Percentiles rank a stretch among this genome's conserved stretches.
These are phyloP conservation scores for Ammospiza nelsoni DNA, from an alignment of 2,113 vertebrate species.

Conservation along the genomic window DNA sequence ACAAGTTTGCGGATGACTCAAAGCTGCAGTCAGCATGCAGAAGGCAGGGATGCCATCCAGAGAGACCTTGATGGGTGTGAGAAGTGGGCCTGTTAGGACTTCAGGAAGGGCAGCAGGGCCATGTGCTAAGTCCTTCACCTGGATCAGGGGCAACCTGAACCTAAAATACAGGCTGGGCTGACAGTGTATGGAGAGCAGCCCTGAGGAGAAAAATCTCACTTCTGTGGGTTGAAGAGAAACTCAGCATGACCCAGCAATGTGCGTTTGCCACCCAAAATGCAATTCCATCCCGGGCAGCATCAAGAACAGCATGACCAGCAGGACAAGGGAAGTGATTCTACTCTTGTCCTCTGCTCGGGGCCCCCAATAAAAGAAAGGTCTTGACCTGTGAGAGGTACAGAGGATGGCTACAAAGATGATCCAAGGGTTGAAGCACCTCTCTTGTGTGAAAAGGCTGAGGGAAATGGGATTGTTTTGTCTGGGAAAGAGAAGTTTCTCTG, in stretches of 20 bases:
- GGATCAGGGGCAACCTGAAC: neutral
- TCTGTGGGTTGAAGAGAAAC: neutral
- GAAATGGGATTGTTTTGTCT: neutral
- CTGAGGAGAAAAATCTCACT: neutral
- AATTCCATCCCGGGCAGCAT: neutral
- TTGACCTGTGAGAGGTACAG: neutral
- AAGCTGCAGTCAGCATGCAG: rapidly evolving
- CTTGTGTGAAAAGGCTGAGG: neutral
- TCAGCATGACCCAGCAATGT: rapidly evolving
- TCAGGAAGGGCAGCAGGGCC: neutral
- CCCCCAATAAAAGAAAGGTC: neutral
- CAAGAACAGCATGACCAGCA: neutral
- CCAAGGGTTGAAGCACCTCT: neutral
- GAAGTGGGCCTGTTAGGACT: neutral
- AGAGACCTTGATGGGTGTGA: neutral
- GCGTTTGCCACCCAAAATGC: neutral
- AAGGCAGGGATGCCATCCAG: neutral
- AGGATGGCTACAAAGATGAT: too few relatives aligned
- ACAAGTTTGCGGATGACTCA: neutral
- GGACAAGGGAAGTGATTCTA: rapidly evolving
- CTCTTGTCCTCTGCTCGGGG: neutral
- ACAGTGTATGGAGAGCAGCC: rapidly evolving
- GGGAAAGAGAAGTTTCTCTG: neutral
- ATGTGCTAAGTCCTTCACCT: neutral
- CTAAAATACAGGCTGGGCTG: neutral